Percentiles rank a stretch among this genome's conserved stretches.
phyloP scores from a whole-genome alignment of 2,797 vertebrate species.

The Neosilurus mollespiculum region DNA sequence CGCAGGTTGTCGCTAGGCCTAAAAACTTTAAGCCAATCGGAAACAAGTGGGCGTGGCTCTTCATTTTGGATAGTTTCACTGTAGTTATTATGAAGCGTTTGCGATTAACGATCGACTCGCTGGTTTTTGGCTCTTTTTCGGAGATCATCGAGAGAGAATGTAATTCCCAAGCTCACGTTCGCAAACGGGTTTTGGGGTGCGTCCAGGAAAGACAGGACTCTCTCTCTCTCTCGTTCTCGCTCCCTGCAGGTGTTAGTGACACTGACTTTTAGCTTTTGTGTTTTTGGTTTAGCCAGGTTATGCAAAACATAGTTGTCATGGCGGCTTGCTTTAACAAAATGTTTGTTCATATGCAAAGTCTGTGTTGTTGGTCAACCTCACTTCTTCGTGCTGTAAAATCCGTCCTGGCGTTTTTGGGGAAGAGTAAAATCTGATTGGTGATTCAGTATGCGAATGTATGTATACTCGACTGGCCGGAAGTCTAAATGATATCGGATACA shows the following conservation, averaged over 20 bases:
- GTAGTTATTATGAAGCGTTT: not conserved
- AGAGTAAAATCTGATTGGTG: too few relatives aligned
- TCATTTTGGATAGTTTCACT: not conserved
- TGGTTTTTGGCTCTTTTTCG: not conserved
- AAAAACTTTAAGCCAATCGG: not conserved
- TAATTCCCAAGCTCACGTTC: not conserved
- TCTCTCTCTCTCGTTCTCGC: too few relatives aligned
- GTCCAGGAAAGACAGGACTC: too few relatives aligned
- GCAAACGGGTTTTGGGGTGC: not conserved
- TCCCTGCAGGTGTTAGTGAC: too few relatives aligned
- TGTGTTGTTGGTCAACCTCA: not conserved
- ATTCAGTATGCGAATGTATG: too few relatives aligned
- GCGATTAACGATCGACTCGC: too few relatives aligned
- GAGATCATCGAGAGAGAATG: not conserved
- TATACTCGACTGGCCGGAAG: not conserved
- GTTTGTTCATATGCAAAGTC: not conserved
- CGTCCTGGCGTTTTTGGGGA: too few relatives aligned
- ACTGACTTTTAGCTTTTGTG: not conserved
- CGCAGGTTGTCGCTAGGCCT: not conserved
- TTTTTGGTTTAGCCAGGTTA: not conserved
- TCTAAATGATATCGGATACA: not conserved
- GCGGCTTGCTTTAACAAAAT: not conserved
- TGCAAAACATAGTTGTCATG: not conserved
- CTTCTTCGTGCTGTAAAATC: not conserved
- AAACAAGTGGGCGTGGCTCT: not conserved